Conservation (phyloP, 2,888 invertebrate genomes). For the Argyra leucocephala region DNA sequence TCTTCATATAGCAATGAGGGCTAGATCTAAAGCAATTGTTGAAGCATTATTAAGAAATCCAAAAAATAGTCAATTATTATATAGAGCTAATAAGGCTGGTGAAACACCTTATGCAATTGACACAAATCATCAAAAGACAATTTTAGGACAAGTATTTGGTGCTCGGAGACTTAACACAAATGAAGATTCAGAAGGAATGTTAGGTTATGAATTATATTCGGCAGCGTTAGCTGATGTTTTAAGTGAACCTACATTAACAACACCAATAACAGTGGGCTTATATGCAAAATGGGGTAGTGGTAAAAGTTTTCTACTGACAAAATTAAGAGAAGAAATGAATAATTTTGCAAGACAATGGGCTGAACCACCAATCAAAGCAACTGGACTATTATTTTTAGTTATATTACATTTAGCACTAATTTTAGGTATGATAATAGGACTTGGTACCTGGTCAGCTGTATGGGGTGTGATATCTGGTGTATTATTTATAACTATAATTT, state of each 20-base stretch:
- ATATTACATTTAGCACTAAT: conserved; percentile 62
- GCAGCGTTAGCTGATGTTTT: conserved; percentile 89
- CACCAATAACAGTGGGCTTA: conserved; percentile 95
- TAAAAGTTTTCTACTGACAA: conserved; percentile 90
- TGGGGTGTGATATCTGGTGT: conserved; percentile 52
- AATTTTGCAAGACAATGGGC: conserved; percentile 89
- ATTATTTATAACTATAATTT: conserved; percentile 33
- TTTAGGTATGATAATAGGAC: conserved; percentile 55
- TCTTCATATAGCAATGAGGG: conserved; percentile 91
- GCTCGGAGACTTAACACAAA: conserved; percentile 88
- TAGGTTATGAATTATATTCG: conserved; percentile 89
- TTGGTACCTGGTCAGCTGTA: conserved; percentile 55
- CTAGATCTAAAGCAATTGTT: conserved; percentile 83
- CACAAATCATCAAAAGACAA: conserved; percentile 86
- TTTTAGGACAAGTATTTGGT: conserved; percentile 90
- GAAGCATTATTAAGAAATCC: conserved; percentile 91
- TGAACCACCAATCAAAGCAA: conserved; percentile 76
- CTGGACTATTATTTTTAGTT: conserved; percentile 65
- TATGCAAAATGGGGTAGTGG: conserved; percentile 99
- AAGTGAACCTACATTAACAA: conserved; percentile 92
- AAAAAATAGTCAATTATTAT: conserved; percentile 86
- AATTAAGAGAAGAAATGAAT: conserved; percentile 94
- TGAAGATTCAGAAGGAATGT: conserved; percentile 91
- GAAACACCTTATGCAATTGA: conserved; percentile 98
- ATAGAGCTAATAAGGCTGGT: conserved; percentile 85